Percentiles rank a stretch among this genome's conserved stretches.
Conservation (phyloP, 1,140 invertebrate genomes). For the Leptinotarsa undecemlineata region DNA sequence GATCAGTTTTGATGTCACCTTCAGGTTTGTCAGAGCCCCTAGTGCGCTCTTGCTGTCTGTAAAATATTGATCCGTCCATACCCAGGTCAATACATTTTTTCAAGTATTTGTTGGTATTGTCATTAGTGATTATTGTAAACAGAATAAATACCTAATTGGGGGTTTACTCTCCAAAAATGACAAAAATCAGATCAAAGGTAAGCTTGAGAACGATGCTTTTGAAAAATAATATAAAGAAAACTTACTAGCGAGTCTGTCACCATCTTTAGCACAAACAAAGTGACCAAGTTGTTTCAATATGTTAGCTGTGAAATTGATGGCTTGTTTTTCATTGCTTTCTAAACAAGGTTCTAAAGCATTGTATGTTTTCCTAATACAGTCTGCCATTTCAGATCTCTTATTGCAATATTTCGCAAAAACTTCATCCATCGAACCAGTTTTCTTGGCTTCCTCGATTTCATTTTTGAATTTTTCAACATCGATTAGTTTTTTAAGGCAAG, state of each 20-base stretch:
- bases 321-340: conserved; percentile 62
- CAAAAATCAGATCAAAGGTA: no score
- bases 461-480: conserved; percentile 53
- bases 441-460: conserved; percentile 65
- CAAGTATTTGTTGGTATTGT: no score
- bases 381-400: conserved; percentile 62
- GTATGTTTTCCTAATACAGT: conserved; percentile 66
- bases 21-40: no score
- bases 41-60: no score
- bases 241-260: conserved; percentile 78
- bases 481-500: conserved; percentile 40
- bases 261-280: conserved; percentile 77
- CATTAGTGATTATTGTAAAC: no score
- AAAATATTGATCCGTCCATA: no score
- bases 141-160: no score
- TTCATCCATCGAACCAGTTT: conserved; percentile 60
- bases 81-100: no score
- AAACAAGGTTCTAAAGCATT: conserved; percentile 66
- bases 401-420: conserved; percentile 73
- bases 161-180: no score
- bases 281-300: conserved; percentile 67
- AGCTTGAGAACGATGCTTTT: no score
- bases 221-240: neutral
- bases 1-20: no score
- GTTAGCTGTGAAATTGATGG: conserved; percentile 63